Percentiles rank a stretch among this genome's conserved stretches.
These are phyloP conservation scores for Platysteira castanea DNA, from an alignment of 2,113 vertebrate genomes.

Conservation along the genomic window DNA sequence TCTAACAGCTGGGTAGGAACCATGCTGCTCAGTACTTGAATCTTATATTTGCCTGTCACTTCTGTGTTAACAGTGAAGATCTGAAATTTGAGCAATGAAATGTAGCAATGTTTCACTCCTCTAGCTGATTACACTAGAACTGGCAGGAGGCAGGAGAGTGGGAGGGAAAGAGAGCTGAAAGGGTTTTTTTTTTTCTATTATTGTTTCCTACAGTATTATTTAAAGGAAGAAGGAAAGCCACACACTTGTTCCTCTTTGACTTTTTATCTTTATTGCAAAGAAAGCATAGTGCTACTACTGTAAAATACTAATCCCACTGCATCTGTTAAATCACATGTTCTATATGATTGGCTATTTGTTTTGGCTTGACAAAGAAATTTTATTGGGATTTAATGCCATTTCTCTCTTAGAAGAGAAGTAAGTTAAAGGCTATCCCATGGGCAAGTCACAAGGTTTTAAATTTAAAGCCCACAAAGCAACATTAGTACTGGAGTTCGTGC, in stretches of 20 bases:
- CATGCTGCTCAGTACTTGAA: not conserved
- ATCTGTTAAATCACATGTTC: conserved; percentile 33
- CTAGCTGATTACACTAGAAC: conserved; percentile 25
- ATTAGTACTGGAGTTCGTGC: not conserved
- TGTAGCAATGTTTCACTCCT: conserved; percentile 44
- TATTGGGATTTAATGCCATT: conserved; percentile 16
- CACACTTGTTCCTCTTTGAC: conserved; percentile 12
- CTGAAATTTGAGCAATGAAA: conserved; percentile 45
- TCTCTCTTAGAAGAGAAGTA: conserved; percentile 6
- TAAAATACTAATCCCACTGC: conserved; percentile 40
- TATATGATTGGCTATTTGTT: conserved; percentile 19
- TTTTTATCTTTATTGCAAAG: conserved; percentile 29
- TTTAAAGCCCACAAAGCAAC: conserved; percentile 1
- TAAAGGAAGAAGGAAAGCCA: conserved; percentile 13
- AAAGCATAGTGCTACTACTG: not conserved
- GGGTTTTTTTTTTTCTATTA: not conserved
- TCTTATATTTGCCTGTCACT: not conserved
- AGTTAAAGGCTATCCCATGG: not conserved
- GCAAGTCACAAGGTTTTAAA: conserved; percentile 10
- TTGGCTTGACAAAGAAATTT: conserved; percentile 2
- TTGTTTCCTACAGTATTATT: conserved; percentile 20
- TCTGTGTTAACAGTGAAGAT: not conserved
- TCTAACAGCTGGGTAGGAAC: conserved; percentile 37
- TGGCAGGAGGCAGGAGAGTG: conserved; percentile 58
- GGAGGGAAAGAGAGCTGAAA: conserved; percentile 48